A percentile compares a stretch with the other conserved stretches of the same genome.
These are phyloP conservation scores for Limnephilus auricula DNA, from an alignment of 2,888 invertebrate species.

Conservation along the genomic window DNA sequence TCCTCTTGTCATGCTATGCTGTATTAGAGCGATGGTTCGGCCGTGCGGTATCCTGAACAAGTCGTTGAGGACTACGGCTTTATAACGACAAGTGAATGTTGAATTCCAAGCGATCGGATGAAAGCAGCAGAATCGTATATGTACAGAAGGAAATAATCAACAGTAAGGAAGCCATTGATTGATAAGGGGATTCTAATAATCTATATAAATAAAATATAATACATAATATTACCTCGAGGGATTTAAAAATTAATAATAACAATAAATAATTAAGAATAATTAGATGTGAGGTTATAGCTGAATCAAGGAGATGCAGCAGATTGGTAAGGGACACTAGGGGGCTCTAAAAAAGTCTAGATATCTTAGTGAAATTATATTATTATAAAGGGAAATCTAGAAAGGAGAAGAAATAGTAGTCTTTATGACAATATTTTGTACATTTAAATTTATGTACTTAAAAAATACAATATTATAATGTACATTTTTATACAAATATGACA, in stretches of 20 bases:
- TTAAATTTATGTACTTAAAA: background rate
- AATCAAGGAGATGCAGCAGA: slow-evolving; percentile 13
- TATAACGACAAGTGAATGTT: background rate
- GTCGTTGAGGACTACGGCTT: no score
- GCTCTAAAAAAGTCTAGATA: slow-evolving; percentile 32
- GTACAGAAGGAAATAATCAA: slow-evolving; percentile 43
- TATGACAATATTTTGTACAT: slow-evolving; percentile 44
- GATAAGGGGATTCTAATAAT: slow-evolving; percentile 19
- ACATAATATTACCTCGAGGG: background rate
- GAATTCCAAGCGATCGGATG: slow-evolving; percentile 14
- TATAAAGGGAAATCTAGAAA: slow-evolving; percentile 19
- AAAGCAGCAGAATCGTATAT: slow-evolving; percentile 51
- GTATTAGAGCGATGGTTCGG: no score
- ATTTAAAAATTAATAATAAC: slow-evolving; percentile 6
- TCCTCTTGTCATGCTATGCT: background rate
- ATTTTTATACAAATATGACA: background rate
- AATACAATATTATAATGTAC: background rate
- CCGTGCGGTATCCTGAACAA: no score
- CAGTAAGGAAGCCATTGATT: slow-evolving; percentile 35
- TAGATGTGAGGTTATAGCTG: background rate
- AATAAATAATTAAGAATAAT: background rate
- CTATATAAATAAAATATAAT: slow-evolving; percentile 23
- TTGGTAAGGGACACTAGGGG: slow-evolving; percentile 7
- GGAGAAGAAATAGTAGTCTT: background rate
- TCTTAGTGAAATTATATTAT: slow-evolving; percentile 45